Base-by-base conservation (phyloP, 2,888 invertebrate genomes). In the Leptopilina myrica region DNA sequence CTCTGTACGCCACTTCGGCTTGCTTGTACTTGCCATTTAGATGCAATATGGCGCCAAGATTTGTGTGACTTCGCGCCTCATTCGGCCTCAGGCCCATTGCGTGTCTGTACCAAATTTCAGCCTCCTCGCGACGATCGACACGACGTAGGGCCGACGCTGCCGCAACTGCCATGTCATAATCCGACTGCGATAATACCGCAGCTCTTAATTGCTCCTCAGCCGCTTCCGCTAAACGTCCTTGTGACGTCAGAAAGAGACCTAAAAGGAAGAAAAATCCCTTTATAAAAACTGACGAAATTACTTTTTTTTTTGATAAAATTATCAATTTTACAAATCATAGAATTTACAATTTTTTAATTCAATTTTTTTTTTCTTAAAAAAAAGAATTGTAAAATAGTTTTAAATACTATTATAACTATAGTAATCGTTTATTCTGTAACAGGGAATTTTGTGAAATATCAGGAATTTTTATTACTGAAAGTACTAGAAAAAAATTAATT, bases 11-110 rank as follows among this genome's bases (percentile, higher is more conserved):
- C 15, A 94, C 93, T 67, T 97, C 97, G 0, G 99, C 99, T 84
- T 97, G 96, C 43, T 94, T 93, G 87, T 97, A 96, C 92, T 98
- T 98, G 40, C 97, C 97, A 91, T 98, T 97, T 84, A 98, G 93
- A 92, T 99, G 98, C 80, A 98, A 93, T 90, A 99, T 98, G 79
- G 98, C 98, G 40, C 98, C 99, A 79, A 98, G 94, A 92, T 99
- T 98, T 88, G 98, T 97, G 92, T 98, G 97, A 80, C 97, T 96
- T 85, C 97, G 95, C 0, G 98, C 96, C 89, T 98, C 97, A 95
- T 97, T 92, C 0, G 93, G 93, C 83, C 92, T 91, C 76, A 93
- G 82, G 20, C 89, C 89, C 7, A 92, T 92, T 73, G 93, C 98
- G 90, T 95, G 94, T 78, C 96, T 94, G 92, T 98, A 98, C 95